Evolutionary conservation across 2,888 invertebrate species (phyloP).

Genomic region (Ormyrus nitidulus): DNA sequence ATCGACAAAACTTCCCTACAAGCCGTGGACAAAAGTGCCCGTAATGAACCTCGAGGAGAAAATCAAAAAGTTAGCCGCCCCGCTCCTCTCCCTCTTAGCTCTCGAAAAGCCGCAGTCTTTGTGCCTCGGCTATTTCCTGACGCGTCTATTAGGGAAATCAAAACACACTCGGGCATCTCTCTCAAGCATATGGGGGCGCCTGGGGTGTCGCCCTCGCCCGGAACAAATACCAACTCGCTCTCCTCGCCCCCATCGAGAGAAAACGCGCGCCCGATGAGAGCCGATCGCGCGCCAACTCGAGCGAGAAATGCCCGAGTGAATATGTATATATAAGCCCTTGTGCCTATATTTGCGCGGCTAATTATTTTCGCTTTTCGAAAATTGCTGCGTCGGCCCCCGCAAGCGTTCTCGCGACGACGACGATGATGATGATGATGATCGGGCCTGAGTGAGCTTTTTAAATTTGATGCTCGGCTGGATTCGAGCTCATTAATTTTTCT

Average conservation of each 20-base stretch:
- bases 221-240: conserved; percentile 68
- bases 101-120: background rate
- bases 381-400: background rate
- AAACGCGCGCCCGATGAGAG: conserved; percentile 33
- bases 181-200: conserved; percentile 71
- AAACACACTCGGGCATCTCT: conserved; percentile 70
- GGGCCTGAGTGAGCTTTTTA: no score
- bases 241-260: conserved; percentile 10
- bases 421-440: no score
- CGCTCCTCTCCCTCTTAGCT: no score
- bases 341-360: conserved; percentile 69
- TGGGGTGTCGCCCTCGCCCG: conserved; percentile 45
- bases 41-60: no score
- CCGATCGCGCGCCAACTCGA: conserved; percentile 64
- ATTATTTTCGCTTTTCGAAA: conserved; percentile 69
- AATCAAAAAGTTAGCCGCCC: no score
- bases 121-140: conserved; percentile 58
- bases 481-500: conserved; percentile 21
- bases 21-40: no score
- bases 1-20: no score
- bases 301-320: conserved; percentile 68
- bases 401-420: background rate
- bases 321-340: background rate
- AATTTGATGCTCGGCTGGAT: background rate
- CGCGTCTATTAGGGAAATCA: conserved; percentile 74